These are phyloP conservation scores for Gobiocypris rarus DNA, from an alignment of 2,113 vertebrate species.

Conservation along the genomic window DNA sequence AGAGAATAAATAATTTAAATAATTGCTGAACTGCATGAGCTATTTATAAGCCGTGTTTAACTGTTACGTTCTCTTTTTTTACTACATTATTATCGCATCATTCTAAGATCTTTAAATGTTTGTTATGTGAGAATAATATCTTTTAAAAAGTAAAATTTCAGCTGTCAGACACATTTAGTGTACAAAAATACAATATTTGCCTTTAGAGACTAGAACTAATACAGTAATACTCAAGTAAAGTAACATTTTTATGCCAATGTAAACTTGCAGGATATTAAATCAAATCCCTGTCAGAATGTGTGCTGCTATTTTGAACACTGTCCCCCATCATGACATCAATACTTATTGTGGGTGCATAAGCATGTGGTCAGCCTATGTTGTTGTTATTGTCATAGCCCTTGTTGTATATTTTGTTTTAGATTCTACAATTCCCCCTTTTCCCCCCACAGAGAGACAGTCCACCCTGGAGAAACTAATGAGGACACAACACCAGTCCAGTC, in stretches of 20 bases:
- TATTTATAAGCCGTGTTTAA: background rate
- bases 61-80: background rate
- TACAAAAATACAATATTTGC: background rate
- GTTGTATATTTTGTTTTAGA: too few relatives aligned
- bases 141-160: background rate
- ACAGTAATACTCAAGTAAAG: too few relatives aligned
- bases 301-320: background rate
- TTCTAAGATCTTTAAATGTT: background rate
- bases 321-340: background rate
- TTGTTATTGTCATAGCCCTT: too few relatives aligned
- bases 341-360: too few relatives aligned
- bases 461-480: too few relatives aligned
- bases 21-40: background rate
- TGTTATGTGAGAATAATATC: background rate
- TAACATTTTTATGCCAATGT: background rate
- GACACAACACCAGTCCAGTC: too few relatives aligned
- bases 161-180: too few relatives aligned
- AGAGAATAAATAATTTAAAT: background rate
- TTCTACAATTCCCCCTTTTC: too few relatives aligned
- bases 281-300: background rate
- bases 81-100: background rate
- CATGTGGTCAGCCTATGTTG: too few relatives aligned
- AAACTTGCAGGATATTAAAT: background rate
- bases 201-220: too few relatives aligned
- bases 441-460: too few relatives aligned